Evolutionary conservation across 2,888 invertebrate species (phyloP).

Genomic region (Xanthia icteritia): DNA sequence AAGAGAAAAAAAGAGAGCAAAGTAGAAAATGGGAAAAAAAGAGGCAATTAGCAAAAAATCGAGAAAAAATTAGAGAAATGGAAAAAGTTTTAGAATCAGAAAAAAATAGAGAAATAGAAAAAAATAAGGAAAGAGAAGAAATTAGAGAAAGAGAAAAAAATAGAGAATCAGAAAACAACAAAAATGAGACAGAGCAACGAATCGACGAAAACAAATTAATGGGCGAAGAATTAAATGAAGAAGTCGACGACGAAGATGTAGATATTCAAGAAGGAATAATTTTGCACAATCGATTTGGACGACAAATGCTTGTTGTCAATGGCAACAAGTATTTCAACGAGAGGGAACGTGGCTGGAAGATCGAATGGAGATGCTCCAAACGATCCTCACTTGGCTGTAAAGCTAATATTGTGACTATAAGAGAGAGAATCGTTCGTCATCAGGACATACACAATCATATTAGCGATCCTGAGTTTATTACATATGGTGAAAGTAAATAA

Average conservation of each 20-base stretch:
- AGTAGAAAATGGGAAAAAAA: neutral
- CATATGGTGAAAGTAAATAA: neutral
- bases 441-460: slow-evolving; percentile 41
- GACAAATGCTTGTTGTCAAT: slow-evolving; percentile 57
- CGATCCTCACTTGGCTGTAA: slow-evolving; percentile 48
- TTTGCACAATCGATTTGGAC: slow-evolving; percentile 23
- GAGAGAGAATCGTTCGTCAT: slow-evolving; percentile 63
- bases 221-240: slow-evolving; percentile 3
- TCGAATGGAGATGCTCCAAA: slow-evolving; percentile 61
- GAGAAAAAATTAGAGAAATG: slow-evolving; percentile 11
- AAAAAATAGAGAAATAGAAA: slow-evolving; percentile 5
- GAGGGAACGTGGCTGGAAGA: slow-evolving; percentile 53
- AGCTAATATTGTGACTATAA: slow-evolving; percentile 66
- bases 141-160: neutral
- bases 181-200: neutral
- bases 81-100: slow-evolving; percentile 23
- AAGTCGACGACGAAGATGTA: slow-evolving; percentile 16
- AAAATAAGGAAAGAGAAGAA: neutral
- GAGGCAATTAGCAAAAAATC: neutral
- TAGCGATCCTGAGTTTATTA: slow-evolving; percentile 26
- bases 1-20: neutral
- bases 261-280: slow-evolving; percentile 47
- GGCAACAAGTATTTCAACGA: slow-evolving; percentile 53
- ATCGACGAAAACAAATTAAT: neutral
- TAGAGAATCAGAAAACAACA: neutral